Percentiles rank a stretch among this genome's conserved stretches.
Evolutionary conservation across 1,140 invertebrate species (phyloP).

Genomic region (Adelges cooleyi): DNA sequence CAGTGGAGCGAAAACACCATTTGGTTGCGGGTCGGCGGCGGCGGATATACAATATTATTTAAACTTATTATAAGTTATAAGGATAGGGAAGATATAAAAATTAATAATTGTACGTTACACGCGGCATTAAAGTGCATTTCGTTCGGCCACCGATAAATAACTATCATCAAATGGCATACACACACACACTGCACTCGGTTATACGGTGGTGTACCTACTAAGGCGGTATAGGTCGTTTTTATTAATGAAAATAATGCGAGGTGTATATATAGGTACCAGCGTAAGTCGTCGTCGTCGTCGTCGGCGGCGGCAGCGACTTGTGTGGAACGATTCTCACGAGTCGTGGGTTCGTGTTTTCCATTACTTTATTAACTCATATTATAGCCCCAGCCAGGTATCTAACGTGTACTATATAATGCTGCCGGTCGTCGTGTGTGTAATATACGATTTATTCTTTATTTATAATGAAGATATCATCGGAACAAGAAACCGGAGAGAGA

Average conservation of each 20-base stretch:
- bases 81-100: neutral
- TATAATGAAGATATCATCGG: conserved; percentile 34
- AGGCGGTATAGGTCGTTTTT: neutral
- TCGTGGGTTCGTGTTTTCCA: conserved; percentile 17
- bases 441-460: conserved; percentile 31
- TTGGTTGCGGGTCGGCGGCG: too few relatives aligned
- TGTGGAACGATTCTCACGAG: conserved; percentile 22
- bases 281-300: neutral
- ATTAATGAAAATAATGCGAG: conserved; percentile 22
- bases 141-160: conserved; percentile 6
- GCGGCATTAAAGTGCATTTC: conserved; percentile 9
- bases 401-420: too few relatives aligned
- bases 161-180: neutral
- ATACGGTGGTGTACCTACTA: neutral
- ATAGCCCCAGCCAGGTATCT: neutral
- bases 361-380: conserved; percentile 23
- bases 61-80: too few relatives aligned
- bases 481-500: conserved; percentile 7
- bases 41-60: too few relatives aligned
- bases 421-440: conserved; percentile 2
- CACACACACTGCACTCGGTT: too few relatives aligned
- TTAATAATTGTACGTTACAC: conserved; percentile 6
- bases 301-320: neutral
- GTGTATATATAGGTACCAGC: neutral
- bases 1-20: too few relatives aligned